Conservation (phyloP, 2,113 vertebrate genomes). For the Sciurus niger region DNA sequence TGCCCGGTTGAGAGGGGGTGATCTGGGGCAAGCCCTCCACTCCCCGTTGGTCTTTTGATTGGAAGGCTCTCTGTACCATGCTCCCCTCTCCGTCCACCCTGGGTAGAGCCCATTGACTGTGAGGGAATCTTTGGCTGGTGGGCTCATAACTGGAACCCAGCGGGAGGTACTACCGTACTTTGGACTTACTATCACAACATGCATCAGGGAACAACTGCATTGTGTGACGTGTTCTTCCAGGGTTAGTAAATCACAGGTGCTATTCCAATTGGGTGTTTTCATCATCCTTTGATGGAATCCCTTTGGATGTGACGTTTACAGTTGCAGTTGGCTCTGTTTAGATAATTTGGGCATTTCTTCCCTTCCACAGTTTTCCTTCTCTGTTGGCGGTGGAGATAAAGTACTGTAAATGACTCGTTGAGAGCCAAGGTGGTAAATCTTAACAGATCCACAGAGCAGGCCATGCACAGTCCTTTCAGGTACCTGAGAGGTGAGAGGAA, state of each 20-base stretch:
- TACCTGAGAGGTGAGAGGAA: neutral
- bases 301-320: neutral
- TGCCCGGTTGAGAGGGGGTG: conserved; percentile 6
- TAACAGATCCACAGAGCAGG: conserved; percentile 57
- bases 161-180: neutral
- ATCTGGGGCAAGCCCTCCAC: conserved; percentile 4
- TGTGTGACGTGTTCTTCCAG: neutral
- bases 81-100: neutral
- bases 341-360: neutral
- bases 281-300: neutral
- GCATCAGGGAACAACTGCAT: neutral
- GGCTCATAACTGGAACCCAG: neutral
- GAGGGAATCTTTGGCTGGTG: neutral
- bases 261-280: neutral
- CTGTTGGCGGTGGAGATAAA: conserved; percentile 30
- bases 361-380: neutral
- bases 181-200: neutral
- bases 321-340: conserved; percentile 31
- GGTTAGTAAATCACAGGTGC: conserved; percentile 44
- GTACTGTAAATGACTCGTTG: conserved; percentile 62
- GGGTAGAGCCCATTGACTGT: neutral
- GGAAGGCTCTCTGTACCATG: neutral
- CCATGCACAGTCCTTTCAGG: neutral
- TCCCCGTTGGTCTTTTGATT: neutral
- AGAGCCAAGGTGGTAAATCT: conserved; percentile 68